These are phyloP conservation scores for Ptycholaimellus sp. DNA, from an alignment of 2,888 invertebrate genomes.

Conservation along the genomic window DNA sequence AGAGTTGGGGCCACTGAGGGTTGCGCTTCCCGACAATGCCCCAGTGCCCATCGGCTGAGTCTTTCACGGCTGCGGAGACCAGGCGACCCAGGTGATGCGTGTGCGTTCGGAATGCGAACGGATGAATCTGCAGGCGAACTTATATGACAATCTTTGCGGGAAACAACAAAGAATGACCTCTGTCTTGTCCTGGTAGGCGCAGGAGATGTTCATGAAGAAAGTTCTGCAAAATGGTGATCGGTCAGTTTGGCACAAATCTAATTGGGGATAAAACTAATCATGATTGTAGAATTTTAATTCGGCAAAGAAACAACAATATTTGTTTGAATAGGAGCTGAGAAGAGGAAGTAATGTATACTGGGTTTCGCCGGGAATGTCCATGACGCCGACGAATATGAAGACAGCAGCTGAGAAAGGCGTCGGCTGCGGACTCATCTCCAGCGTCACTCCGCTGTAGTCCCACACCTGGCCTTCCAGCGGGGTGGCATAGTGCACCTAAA, in stretches of 20 bases:
- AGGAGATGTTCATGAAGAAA: constrained; percentile 30
- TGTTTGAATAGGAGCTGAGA: too few species aligned
- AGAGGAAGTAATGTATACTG: too few species aligned
- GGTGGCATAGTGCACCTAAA: constrained; percentile 17
- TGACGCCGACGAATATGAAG: too few species aligned
- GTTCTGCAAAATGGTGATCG: too few species aligned
- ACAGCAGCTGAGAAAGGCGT: too few species aligned
- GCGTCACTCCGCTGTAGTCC: constrained; percentile 29
- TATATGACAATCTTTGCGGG: not conserved
- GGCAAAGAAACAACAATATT: too few species aligned
- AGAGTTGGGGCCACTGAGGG: constrained; percentile 40
- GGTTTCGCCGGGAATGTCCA: too few species aligned
- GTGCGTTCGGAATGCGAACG: constrained; percentile 37
- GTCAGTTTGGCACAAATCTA: too few species aligned
- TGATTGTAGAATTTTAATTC: too few species aligned
- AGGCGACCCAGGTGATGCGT: constrained; percentile 32
- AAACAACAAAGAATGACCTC: not conserved
- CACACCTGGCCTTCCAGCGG: constrained; percentile 24
- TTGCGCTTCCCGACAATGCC: constrained; percentile 33
- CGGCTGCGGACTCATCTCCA: constrained; percentile 17
- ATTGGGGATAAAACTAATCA: too few species aligned
- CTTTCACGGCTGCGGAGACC: constrained; percentile 29
- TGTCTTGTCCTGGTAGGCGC: constrained; percentile 22
- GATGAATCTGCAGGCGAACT: constrained; percentile 27
- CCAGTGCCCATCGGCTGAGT: constrained; percentile 22